Conservation (phyloP, 2,888 invertebrate genomes). For the Melinaea menophilus region DNA sequence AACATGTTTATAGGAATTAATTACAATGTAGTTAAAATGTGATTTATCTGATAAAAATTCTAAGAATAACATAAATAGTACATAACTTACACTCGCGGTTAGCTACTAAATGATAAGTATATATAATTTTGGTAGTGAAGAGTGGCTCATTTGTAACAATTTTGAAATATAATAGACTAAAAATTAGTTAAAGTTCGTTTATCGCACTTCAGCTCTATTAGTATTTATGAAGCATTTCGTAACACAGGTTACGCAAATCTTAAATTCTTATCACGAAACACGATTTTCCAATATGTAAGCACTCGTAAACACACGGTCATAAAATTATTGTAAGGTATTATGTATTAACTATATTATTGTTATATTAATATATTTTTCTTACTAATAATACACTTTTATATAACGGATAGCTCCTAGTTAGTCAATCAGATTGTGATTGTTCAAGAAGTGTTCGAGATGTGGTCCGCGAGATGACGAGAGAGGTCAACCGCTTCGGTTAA, state of each 20-base stretch:
- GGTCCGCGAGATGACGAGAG: constrained; percentile 10
- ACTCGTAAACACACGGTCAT: constrained; percentile 21
- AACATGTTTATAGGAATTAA: constrained; percentile 5
- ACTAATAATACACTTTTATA: constrained; percentile 6
- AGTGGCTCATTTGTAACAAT: not conserved
- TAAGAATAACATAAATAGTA: not conserved
- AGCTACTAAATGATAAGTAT: not conserved
- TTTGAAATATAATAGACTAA: not conserved
- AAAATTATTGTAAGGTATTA: constrained; percentile 13
- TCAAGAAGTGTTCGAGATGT: constrained; percentile 13
- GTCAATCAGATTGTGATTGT: not conserved
- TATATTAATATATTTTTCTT: not conserved
- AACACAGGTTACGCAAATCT: constrained; percentile 17
- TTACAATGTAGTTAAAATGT: constrained; percentile 4
- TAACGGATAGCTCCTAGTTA: not conserved
- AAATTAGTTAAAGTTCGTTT: not conserved
- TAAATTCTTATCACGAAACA: constrained; percentile 26
- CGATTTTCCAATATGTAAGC: constrained; percentile 24
- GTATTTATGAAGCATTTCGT: constrained; percentile 5
- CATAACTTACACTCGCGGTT: not conserved
- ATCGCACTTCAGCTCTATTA: not conserved
- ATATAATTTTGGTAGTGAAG: not conserved
- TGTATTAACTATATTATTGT: constrained; percentile 1
- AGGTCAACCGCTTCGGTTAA: constrained; percentile 25
- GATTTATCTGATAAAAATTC: constrained; percentile 1